Base-by-base conservation (phyloP, 2,888 invertebrate genomes). In the Diplazon laetatorius region DNA sequence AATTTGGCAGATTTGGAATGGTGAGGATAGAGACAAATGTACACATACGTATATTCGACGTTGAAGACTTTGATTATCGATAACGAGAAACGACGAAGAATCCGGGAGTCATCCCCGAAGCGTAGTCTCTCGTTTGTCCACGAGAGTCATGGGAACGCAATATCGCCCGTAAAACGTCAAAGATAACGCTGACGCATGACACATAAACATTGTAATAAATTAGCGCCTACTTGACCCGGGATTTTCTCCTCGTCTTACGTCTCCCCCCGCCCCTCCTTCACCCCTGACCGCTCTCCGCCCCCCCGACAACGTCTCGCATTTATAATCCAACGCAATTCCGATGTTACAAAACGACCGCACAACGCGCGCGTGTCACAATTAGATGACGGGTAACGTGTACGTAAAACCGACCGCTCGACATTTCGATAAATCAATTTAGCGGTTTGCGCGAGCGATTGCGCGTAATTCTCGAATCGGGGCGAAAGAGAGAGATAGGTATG, bases 151-250 rank as follows among this genome's bases (percentile, higher is more conserved):
- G 68, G 44, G 68, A 55, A 68, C 42, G 42, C 39, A 20, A 42
- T 16, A 14, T 50, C 14, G 42, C 39, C 69, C 59, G 69, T 57
- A 50, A 62, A 77, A 84, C 78, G 84, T 84, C 82, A 77, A 80
- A 78, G 85, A 84, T 84, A 86, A 86, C 76, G 78, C 79, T 82
- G 83, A 82, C 84, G 85, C 86, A 87, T 86, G 87, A 88, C 88
- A 89, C 89, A 89, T 89, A 90, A 91, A 91, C 91, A 90, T 90
- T 91, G 88, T 87, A 90, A 91, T 91, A 91, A 91, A 91, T 91
- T 91, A 91, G 90, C 88, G 87, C 83, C 88, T 84, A 85, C 84
- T 82, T 90, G 90, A 91, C 90, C 90, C 89, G 84, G 82, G 89
- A 88, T 87, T 88, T 82, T 2, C 30, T 83, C 86, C 83, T 84